Conservation (phyloP, 2,888 invertebrate genomes). For the Metacarcinus magister region DNA sequence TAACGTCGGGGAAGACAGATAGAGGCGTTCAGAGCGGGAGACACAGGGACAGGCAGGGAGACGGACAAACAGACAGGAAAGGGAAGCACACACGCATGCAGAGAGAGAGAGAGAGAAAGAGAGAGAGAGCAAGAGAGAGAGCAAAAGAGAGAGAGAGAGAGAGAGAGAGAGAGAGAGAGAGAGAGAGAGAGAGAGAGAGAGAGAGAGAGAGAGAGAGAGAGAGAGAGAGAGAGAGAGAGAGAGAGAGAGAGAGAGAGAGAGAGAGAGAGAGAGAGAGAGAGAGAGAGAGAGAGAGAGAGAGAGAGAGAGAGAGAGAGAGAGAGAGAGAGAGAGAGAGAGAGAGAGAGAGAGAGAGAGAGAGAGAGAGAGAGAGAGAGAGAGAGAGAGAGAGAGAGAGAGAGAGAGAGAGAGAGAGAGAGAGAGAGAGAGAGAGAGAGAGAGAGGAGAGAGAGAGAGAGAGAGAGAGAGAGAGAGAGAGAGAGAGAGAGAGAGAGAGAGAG, state of each 20-base stretch:
- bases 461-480: not conserved
- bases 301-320: not conserved
- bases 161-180: slow-evolving; percentile 37
- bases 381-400: not conserved
- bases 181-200: no score
- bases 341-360: not conserved
- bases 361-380: not conserved
- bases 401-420: not conserved
- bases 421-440: not conserved
- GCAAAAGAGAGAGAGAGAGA: slow-evolving; percentile 58
- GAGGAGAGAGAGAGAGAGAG: not conserved
- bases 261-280: not conserved
- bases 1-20: not conserved
- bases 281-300: not conserved
- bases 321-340: not conserved
- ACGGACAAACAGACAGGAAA: no score
- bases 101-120: slow-evolving; percentile 56
- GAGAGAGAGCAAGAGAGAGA: slow-evolving; percentile 56
- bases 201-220: not conserved
- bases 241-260: not conserved
- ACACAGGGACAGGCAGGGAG: not conserved
- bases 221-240: not conserved
- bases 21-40: not conserved
- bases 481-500: slow-evolving; percentile 60
- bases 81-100: not conserved